Evolutionary conservation across 1,140 invertebrate species (phyloP).

Genomic region (Meteorus sp.): DNA sequence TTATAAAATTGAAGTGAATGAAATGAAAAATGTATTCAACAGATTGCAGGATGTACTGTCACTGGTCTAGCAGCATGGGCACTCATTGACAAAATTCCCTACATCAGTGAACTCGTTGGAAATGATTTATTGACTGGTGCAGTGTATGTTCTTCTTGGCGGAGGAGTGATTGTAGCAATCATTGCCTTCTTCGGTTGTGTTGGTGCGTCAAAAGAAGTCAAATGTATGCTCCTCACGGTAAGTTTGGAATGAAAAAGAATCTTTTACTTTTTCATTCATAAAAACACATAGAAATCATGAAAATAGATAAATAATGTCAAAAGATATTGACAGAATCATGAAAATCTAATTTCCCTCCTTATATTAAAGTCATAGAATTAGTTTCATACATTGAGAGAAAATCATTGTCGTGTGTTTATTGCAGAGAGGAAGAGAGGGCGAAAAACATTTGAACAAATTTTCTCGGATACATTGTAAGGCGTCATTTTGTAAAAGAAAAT

Average conservation of each 20-base stretch:
- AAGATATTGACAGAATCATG: no score
- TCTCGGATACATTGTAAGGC: slow-evolving; percentile 4
- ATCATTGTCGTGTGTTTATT: slow-evolving; percentile 3
- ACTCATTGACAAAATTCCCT: slow-evolving; percentile 74
- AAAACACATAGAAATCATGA: no score
- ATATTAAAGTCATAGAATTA: no score
- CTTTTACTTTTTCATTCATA: neutral
- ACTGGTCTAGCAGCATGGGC: slow-evolving; percentile 80
- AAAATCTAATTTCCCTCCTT: no score
- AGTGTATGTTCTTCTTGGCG: slow-evolving; percentile 78
- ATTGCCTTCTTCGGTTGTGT: slow-evolving; percentile 85
- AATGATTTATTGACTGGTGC: slow-evolving; percentile 82
- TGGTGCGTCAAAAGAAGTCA: slow-evolving; percentile 84
- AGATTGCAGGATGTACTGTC: slow-evolving; percentile 79
- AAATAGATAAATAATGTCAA: no score
- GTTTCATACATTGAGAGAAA: no score
- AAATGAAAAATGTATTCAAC: slow-evolving; percentile 11
- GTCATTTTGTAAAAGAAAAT: neutral
- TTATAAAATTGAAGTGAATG: no score
- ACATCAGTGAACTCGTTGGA: slow-evolving; percentile 78
- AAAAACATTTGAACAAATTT: slow-evolving; percentile 6
- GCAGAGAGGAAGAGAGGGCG: slow-evolving; percentile 1
- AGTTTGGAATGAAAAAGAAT: slow-evolving; percentile 36
- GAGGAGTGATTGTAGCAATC: slow-evolving; percentile 74
- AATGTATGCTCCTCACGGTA: slow-evolving; percentile 86